Percentiles rank a stretch among this genome's conserved stretches.
phyloP scores from a whole-genome alignment of 1,140 invertebrate species.

The Tribolium castaneum region DNA sequence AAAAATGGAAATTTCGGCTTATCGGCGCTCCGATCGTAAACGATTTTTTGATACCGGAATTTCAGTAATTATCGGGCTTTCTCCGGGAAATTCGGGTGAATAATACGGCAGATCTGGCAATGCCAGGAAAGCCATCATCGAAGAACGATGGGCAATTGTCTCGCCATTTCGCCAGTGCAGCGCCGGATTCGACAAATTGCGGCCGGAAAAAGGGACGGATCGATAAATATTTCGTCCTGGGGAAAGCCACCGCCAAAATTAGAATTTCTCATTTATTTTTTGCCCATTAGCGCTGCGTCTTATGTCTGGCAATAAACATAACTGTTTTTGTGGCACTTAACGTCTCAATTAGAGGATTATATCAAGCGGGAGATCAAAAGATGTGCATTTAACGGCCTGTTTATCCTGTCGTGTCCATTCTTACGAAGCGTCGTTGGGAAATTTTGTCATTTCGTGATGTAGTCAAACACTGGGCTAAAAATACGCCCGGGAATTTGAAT shows the following conservation, averaged over 20 bases:
- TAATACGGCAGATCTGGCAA: neutral
- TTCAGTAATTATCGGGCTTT: neutral
- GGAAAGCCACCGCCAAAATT: neutral
- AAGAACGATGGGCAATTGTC: conserved; percentile 27
- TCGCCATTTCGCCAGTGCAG: conserved; percentile 9
- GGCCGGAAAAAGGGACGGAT: neutral
- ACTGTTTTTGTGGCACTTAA: neutral
- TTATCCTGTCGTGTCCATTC: neutral
- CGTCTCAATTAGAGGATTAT: conserved; percentile 1
- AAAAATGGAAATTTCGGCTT: conserved; percentile 7
- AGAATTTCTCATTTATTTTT: neutral
- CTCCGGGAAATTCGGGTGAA: neutral
- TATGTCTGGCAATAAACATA: neutral
- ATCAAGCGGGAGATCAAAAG: neutral
- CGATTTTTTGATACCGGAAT: conserved; percentile 6
- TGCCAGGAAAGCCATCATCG: neutral
- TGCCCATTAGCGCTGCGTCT: neutral
- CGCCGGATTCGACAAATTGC: neutral
- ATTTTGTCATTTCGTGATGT: conserved; percentile 3
- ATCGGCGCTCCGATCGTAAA: neutral
- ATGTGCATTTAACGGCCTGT: neutral
- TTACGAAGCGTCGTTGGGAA: neutral
- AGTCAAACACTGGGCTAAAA: neutral
- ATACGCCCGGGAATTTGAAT: neutral
- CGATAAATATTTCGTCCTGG: too few relatives aligned